Percentiles rank a stretch among this genome's conserved stretches.
phyloP scores from a whole-genome alignment of 2,113 vertebrate species.

The Leptodactylus fuscus region DNA sequence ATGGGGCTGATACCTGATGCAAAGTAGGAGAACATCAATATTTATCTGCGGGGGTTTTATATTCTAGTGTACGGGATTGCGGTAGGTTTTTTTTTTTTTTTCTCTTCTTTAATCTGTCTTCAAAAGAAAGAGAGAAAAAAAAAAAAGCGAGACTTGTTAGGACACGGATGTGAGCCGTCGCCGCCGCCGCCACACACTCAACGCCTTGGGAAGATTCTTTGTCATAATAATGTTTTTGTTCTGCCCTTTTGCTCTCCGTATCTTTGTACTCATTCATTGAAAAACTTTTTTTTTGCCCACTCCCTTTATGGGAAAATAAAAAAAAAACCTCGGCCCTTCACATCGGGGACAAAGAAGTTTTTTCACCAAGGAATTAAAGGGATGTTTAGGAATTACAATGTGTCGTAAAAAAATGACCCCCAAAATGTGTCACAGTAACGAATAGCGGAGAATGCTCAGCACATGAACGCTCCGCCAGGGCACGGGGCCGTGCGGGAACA shows the following conservation, averaged over 20 bases:
- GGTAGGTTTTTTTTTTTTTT: slow-evolving; percentile 10
- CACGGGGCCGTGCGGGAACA: too few relatives aligned
- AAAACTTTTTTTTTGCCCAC: slow-evolving; percentile 18
- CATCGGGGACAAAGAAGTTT: background rate
- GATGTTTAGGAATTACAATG: too few relatives aligned
- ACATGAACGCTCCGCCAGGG: too few relatives aligned
- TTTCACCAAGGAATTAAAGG: too few relatives aligned
- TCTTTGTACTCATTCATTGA: slow-evolving; percentile 33
- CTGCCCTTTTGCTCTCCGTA: slow-evolving; percentile 28
- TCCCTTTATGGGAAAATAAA: slow-evolving; percentile 1
- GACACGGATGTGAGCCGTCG: slow-evolving; percentile 37
- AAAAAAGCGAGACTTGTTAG: slow-evolving; percentile 35
- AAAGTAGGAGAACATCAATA: slow-evolving; percentile 13
- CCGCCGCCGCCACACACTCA: slow-evolving; percentile 20
- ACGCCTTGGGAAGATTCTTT: slow-evolving; percentile 47
- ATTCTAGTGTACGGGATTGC: background rate
- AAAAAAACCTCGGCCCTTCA: background rate
- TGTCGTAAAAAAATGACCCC: too few relatives aligned
- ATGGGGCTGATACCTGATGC: background rate
- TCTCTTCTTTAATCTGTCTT: slow-evolving; percentile 33
- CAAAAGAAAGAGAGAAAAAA: slow-evolving; percentile 27
- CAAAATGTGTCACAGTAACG: too few relatives aligned
- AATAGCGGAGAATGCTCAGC: too few relatives aligned
- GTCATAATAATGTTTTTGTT: slow-evolving; percentile 51
- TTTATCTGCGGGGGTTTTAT: background rate